Evolutionary conservation across 2,797 vertebrate species (phyloP).

Genomic region (Potorous gilbertii): DNA sequence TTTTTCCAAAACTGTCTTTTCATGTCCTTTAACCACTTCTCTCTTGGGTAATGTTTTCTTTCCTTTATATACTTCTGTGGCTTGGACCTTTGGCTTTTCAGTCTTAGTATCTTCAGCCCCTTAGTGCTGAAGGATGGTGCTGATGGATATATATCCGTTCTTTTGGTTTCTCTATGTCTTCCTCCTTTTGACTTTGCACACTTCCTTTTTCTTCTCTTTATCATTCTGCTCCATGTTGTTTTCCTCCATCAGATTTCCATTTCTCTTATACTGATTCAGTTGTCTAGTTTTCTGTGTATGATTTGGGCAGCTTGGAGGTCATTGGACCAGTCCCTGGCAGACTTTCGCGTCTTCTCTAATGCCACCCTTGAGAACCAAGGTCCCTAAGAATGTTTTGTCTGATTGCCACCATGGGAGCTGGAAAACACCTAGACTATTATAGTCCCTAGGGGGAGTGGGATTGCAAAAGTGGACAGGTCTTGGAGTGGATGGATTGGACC

Average conservation of each 20-base stretch:
- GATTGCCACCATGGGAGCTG: neutral
- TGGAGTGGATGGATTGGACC: neutral
- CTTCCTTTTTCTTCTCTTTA: neutral
- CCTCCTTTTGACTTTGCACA: neutral
- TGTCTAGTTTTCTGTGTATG: neutral
- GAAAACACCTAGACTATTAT: neutral
- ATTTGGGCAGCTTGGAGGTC: neutral
- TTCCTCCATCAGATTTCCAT: neutral
- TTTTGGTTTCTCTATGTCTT: neutral
- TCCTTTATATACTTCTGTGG: neutral
- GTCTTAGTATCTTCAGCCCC: neutral
- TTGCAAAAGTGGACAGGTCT: neutral
- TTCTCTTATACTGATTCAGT: neutral
- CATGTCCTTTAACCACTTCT: neutral
- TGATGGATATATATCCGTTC: neutral
- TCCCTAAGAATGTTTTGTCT: neutral
- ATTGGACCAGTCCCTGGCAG: neutral
- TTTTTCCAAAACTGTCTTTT: neutral
- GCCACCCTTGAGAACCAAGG: neutral
- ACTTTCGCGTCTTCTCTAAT: neutral
- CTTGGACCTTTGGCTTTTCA: neutral
- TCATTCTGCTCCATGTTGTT: neutral
- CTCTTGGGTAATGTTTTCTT: neutral
- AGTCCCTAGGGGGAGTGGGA: neutral
- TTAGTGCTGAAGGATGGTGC: neutral